Evolutionary conservation across 2,113 vertebrate species (phyloP).

Genomic region (Peromyscus californicus): DNA sequence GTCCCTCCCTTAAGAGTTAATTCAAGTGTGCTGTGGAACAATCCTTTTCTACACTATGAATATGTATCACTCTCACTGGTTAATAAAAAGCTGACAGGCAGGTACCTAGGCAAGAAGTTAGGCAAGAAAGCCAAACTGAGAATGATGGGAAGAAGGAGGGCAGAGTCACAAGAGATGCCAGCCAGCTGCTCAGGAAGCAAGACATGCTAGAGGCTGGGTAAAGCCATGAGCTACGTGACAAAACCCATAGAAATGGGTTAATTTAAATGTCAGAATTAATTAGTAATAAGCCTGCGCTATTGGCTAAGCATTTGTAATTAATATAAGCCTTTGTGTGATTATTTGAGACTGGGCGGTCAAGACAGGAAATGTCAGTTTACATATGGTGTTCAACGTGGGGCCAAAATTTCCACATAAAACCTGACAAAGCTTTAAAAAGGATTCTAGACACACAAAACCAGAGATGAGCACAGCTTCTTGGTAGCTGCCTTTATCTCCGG

Average conservation of each 20-base stretch:
- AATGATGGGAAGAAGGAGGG: neutral
- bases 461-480: too few relatives aligned
- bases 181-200: neutral
- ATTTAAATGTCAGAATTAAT: neutral
- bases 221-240: neutral
- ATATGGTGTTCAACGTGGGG: too few relatives aligned
- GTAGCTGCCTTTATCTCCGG: too few relatives aligned
- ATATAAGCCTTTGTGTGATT: too few relatives aligned
- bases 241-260: neutral
- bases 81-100: neutral
- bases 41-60: neutral
- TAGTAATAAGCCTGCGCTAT: too few relatives aligned
- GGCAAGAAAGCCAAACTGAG: neutral
- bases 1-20: neutral
- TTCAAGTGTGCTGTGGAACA: neutral
- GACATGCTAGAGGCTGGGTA: neutral
- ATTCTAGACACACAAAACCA: too few relatives aligned
- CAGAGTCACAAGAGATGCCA: neutral
- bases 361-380: too few relatives aligned
- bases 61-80: neutral
- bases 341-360: too few relatives aligned
- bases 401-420: too few relatives aligned
- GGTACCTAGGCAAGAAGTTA: neutral
- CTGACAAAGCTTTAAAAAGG: too few relatives aligned
- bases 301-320: neutral